Conservation (phyloP, 2,797 vertebrate species). For the Halcyon badia region DNA sequence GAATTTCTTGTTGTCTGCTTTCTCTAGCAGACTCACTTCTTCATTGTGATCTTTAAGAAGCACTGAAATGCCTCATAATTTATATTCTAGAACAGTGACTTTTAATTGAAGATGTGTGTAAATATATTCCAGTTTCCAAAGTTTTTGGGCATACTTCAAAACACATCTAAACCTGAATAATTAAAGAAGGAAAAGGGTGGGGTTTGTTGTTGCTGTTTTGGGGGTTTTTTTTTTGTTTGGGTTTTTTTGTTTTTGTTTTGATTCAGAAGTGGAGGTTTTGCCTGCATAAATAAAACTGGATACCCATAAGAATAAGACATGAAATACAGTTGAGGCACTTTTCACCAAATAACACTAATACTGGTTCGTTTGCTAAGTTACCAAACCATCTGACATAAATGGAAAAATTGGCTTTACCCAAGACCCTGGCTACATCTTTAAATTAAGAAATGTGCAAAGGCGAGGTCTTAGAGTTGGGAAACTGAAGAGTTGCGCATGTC, state of each 20-base stretch:
- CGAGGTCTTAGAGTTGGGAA: neutral
- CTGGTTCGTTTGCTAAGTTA: neutral
- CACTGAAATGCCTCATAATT: neutral
- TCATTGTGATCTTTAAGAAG: neutral
- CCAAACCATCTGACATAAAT: neutral
- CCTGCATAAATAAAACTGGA: neutral
- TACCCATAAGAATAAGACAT: neutral
- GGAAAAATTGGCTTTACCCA: neutral
- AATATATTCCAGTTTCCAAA: neutral
- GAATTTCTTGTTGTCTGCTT: neutral
- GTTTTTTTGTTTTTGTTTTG: neutral
- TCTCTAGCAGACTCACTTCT: neutral
- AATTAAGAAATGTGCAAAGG: neutral
- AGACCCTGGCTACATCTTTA: neutral
- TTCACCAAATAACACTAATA: neutral
- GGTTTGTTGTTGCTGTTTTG: too few relatives aligned
- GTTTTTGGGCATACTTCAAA: neutral
- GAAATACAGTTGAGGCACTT: neutral
- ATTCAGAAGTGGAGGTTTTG: neutral
- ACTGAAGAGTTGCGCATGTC: neutral
- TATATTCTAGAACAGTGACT: neutral
- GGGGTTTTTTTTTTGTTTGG: too few relatives aligned
- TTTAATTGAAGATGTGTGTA: slow-evolving; percentile 1
- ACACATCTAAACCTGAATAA: neutral
- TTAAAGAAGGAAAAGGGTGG: neutral